Conservation (phyloP, 1,140 invertebrate species). For the Bombus consobrinus region DNA sequence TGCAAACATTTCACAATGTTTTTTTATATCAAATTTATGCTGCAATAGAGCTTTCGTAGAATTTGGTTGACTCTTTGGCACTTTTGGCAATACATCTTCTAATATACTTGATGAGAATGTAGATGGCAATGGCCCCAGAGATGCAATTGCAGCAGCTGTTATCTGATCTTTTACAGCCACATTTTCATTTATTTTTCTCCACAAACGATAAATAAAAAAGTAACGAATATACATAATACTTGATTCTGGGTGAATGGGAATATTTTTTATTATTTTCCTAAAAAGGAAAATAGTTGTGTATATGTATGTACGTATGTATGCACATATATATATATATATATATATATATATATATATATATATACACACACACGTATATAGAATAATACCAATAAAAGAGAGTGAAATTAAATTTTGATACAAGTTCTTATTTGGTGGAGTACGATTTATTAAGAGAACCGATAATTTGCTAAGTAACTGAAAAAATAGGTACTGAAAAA, state of each 20-base stretch:
- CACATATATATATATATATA: too few species aligned
- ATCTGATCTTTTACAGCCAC: conserved; percentile 73
- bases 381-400: neutral
- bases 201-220: conserved; percentile 77
- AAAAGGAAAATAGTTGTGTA: neutral
- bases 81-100: conserved; percentile 75
- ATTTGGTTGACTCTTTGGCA: conserved; percentile 74
- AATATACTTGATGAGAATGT: conserved; percentile 65
- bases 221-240: conserved; percentile 78
- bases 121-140: conserved; percentile 69
- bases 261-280: conserved; percentile 77
- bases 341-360: too few species aligned
- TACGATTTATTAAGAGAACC: neutral
- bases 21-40: conserved; percentile 77
- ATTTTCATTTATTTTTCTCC: conserved; percentile 77
- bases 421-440: neutral
- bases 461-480: neutral
- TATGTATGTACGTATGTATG: too few species aligned
- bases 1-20: conserved; percentile 76
- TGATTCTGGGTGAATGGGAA: conserved; percentile 72
- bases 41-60: conserved; percentile 73
- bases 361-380: too few species aligned
- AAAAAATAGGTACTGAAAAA: neutral
- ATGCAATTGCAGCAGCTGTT: conserved; percentile 68
- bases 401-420: neutral